A percentile compares a stretch with the other conserved stretches of the same genome.
phyloP scores from a whole-genome alignment of 2,888 invertebrate species.

The Pseudococcus jackbeardsleyi region DNA sequence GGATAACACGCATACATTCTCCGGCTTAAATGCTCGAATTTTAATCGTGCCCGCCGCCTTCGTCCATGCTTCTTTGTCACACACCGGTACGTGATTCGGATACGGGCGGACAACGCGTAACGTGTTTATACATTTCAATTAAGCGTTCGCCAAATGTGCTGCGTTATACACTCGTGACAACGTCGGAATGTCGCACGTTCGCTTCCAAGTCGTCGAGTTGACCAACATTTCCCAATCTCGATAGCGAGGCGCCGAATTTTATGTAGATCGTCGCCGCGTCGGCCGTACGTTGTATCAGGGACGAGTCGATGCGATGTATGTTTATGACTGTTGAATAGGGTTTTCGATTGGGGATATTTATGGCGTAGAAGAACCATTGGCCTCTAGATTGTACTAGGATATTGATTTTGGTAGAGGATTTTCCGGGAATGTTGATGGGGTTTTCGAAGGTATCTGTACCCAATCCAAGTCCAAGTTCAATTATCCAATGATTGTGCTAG shows the following conservation, averaged over 20 bases:
- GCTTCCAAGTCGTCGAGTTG: neutral
- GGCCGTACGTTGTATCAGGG: neutral
- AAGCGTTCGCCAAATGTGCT: slow-evolving; percentile 13
- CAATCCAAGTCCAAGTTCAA: too few relatives aligned
- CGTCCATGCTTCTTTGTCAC: slow-evolving; percentile 9
- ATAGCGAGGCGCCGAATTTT: slow-evolving; percentile 19
- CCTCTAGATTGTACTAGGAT: too few relatives aligned
- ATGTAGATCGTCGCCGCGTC: slow-evolving; percentile 3
- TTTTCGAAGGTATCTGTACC: too few relatives aligned
- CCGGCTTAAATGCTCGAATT: slow-evolving; percentile 25
- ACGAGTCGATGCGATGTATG: neutral
- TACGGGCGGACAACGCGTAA: neutral
- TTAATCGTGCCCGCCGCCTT: neutral
- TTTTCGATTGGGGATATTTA: too few relatives aligned
- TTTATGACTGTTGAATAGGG: too few relatives aligned
- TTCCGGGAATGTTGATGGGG: too few relatives aligned
- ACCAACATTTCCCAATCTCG: neutral
- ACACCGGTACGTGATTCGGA: slow-evolving; percentile 23
- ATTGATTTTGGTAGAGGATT: too few relatives aligned
- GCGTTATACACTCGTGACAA: slow-evolving; percentile 7
- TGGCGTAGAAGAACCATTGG: too few relatives aligned
- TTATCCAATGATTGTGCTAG: too few relatives aligned
- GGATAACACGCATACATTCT: slow-evolving; percentile 18
- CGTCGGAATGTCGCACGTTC: slow-evolving; percentile 40
- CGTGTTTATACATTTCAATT: slow-evolving; percentile 29